Base-by-base conservation (phyloP, 2,113 vertebrate species). In the Passer montanus region DNA sequence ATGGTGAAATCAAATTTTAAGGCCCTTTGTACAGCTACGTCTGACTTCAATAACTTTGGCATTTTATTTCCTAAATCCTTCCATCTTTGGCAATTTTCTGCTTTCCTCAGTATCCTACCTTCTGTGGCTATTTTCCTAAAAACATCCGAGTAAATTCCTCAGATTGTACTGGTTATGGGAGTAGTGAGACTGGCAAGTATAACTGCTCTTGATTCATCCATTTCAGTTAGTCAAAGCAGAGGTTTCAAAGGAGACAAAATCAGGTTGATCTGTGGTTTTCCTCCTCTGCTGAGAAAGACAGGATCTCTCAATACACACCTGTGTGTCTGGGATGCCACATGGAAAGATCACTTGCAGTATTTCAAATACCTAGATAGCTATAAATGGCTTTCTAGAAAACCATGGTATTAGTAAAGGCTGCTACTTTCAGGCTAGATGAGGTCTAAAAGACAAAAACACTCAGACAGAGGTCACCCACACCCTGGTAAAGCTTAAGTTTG, bases 381-480 rank as follows among this genome's bases (percentile, higher is more conserved):
- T 31, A 76, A 85, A 37, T 6, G 22, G 9, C 15, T 80, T 85
- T 80, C 59, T 85, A 63, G 68, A 83, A 88, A 53, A 58, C 2
- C 9, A 9, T 10, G 1, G 44, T 77, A 27, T n/a, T n/a, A n/a
- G 26, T 56, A 90, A 89, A 75, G 43, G 12, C 37, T 83, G 9
- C 18, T 53, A 6, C 3, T 74, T 63, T 64, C 59, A 60, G 49
- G 28, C 19, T 43, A 50, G 55, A 69, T 6, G 1, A 82, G 12
- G 5, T 76, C 41, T 47, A 37, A 33, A 63, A 82, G 44, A 30
- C 7, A 44, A 28, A 70, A 74, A 66, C 9, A 44, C 13, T 37
- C 6, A 69, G 33, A 1, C 13, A 85, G 53, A 82, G 20, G 50
- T 46, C 0, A 0, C 27, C 31, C 50, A 47, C 8, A 43, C 5